These are phyloP conservation scores for Pseudachorutes palmiensis DNA, from an alignment of 1,140 invertebrate species.

Conservation along the genomic window DNA sequence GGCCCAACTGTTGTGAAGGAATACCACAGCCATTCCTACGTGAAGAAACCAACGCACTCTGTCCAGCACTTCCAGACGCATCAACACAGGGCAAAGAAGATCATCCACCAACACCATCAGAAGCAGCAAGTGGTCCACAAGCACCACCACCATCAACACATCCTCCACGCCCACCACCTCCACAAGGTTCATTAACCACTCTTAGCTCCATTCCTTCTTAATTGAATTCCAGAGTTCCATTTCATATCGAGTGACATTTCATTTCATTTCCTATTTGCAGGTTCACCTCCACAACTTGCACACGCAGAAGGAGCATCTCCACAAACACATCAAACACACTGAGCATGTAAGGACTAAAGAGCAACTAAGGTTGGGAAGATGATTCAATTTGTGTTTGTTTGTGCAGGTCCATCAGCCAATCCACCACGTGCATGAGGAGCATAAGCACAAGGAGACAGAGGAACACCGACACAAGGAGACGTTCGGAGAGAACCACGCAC, in stretches of 20 bases:
- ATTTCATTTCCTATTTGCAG: neutral
- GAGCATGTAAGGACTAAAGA: neutral
- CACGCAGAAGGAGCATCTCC: slow-evolving; percentile 4
- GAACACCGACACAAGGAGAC: slow-evolving; percentile 13
- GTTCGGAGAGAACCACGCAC: slow-evolving; percentile 4
- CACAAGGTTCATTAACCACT: slow-evolving; percentile 17
- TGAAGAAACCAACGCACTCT: slow-evolving; percentile 5
- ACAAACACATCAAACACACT: slow-evolving; percentile 13
- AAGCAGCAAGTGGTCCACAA: slow-evolving; percentile 13
- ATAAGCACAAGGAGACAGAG: slow-evolving; percentile 10
- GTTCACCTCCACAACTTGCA: slow-evolving; percentile 19
- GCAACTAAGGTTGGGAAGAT: neutral
- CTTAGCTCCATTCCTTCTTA: too few relatives aligned
- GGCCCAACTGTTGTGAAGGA: slow-evolving; percentile 15
- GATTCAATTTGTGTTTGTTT: neutral
- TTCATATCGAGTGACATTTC: neutral
- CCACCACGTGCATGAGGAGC: neutral
- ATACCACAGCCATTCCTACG: slow-evolving; percentile 8
- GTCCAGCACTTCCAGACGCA: slow-evolving; percentile 14
- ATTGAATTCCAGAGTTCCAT: neutral
- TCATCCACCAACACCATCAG: slow-evolving; percentile 18
- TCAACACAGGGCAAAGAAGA: slow-evolving; percentile 5
- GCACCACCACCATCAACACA: slow-evolving; percentile 17
- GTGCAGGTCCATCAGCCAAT: slow-evolving; percentile 15
- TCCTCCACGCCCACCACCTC: slow-evolving; percentile 14